Base-by-base conservation (phyloP, 2,888 invertebrate species). In the Cheilosia variabilis region DNA sequence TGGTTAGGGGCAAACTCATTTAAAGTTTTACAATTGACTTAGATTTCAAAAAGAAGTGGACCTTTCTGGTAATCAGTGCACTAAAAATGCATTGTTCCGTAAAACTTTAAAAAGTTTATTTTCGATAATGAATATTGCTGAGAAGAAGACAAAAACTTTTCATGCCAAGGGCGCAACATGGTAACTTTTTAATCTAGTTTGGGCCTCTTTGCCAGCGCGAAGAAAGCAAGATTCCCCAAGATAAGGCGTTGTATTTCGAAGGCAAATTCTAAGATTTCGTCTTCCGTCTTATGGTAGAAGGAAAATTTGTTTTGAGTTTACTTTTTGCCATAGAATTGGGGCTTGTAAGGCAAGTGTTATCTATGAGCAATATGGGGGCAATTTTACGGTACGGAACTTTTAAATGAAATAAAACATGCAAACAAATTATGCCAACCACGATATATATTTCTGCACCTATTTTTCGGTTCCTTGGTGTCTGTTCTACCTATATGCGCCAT, bases 1-100 rank as follows among this genome's bases (percentile, higher is more conserved):
- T 81, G 76, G 80, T 69, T 81, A 57, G 47, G 76, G 76, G 63
- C 65, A 81, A 76, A 71, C 69, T 71, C 58, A 68, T 76, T 81
- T 69, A 71, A 81, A 81, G 65, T 79, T 71, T 31, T 13, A 24
- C 43, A 50, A 79, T 65, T 72, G 65, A 72, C 71, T 81, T 76
- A 43, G 52, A 52, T 45, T 65, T 65, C 43, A 69, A 69, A 55
- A 31, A 45, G 19, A 60, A 41, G 50, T n/a, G 19, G 13, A 45
- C 19, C n/a, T 66, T 47, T 27, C 52, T 41, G 9, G 62, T 53
- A 72, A 52, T 52, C 52, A 43, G 31, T 52, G 53, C 31, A 53
- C 52, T 22, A 43, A 43, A 34, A 73, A 55, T 73, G 63, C 63
- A 65, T 37, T 72, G 57, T 65, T 47, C 47, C 24, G 34, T 19